Base-by-base conservation (phyloP, 2,797 vertebrate genomes). In the Muscicapa striata region DNA sequence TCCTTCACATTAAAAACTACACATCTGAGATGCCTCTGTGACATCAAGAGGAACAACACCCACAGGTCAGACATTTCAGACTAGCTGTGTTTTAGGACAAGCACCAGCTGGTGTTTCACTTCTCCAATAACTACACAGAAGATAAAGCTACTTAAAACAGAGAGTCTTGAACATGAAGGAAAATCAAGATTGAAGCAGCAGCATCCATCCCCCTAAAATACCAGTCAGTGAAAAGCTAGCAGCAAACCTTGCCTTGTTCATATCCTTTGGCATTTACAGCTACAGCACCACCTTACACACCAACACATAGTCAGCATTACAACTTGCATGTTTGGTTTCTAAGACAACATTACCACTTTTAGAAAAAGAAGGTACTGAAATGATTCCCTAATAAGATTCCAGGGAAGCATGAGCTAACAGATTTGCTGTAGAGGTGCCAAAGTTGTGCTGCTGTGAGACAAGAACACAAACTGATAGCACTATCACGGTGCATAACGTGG, bases 111-210 rank as follows among this genome's bases (percentile, higher is more conserved):
- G 13, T 11, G 19, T 81, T 95, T 84, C 67, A 78, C 46, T 81
- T 84, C 32, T 58, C 41, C 80, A 87, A 0, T 22, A 75, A 43
- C 32, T 7, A 16, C 45, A 80, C 12, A n/a, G 8, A 46, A 78
- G 16, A 85, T 22, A 15, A 79, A 64, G 41, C 74, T 48, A 83
- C 36, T 82, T 70, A 62, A 72, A 89, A 66, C 13, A 79, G 18
- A 79, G 18, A 23, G 22, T 54, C 68, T 80, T 54, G 30, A 54
- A 88, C 17, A 11, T 20, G 54, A 81, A 87, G 17, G 9, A 51
- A 93, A 92, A 66, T 12, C 36, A 86, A 75, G 34, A 75, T n/a
- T 75, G 89, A 72, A 84, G n/a, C 58, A 72, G 62, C 45, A 66
- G 34, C 23, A 88, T 29, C n/a, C 21, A 57, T 8, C 3, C 32